phyloP scores from a whole-genome alignment of 2,113 vertebrate genomes.

The Poeciliopsis retropinna region DNA sequence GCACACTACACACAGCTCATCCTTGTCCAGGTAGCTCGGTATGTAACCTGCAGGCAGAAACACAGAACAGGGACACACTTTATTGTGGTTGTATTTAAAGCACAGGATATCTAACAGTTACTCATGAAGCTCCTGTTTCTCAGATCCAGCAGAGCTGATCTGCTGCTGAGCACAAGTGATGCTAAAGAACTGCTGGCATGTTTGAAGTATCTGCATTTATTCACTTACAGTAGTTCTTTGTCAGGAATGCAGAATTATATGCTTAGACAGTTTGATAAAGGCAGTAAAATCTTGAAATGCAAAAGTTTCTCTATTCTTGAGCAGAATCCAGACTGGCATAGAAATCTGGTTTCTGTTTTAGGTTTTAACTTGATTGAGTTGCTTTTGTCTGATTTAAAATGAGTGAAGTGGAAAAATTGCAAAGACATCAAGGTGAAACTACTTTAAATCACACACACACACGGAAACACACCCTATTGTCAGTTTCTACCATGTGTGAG shows the following conservation, averaged over 20 bases:
- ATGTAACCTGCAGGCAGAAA: conserved; percentile 88
- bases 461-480: no score
- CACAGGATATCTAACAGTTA: no score
- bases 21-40: conserved; percentile 99
- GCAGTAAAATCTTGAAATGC: no score
- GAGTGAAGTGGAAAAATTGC: background rate
- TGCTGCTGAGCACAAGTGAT: no score
- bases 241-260: background rate
- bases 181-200: no score
- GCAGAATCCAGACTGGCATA: background rate
- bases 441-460: background rate
- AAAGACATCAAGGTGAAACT: background rate
- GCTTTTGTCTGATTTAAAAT: background rate
- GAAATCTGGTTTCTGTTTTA: background rate
- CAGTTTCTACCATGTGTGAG: no score
- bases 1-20: conserved; percentile 97
- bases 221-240: background rate
- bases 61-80: background rate
- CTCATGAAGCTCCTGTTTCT: no score
- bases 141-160: no score
- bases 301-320: no score
- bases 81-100: no score
- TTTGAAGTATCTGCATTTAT: no score
- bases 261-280: background rate
- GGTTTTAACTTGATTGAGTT: background rate